Conservation (phyloP, 2,797 vertebrate species). For the Atherinosoma microstoma region DNA sequence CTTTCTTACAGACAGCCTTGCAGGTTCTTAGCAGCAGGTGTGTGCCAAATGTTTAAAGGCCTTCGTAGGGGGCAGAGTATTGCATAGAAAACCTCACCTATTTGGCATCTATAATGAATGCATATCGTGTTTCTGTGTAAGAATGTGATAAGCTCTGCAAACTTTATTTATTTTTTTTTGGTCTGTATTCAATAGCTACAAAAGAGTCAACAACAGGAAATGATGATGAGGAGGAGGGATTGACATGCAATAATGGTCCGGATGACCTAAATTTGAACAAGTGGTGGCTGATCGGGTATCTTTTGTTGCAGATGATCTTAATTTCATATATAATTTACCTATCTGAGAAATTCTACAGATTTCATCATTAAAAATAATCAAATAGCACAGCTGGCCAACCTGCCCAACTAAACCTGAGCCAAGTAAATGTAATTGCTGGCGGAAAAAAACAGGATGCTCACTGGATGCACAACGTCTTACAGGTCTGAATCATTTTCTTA, state of each 20-base stretch:
- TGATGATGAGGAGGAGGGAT: not conserved
- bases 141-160: not conserved
- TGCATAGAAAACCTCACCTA: not conserved
- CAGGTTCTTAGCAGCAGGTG: not conserved
- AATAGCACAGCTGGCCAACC: too few species aligned
- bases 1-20: not conserved
- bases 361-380: too few species aligned
- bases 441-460: not conserved
- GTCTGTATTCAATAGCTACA: not conserved
- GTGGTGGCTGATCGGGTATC: not conserved
- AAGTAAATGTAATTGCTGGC: not conserved
- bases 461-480: not conserved
- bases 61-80: not conserved
- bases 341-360: not conserved
- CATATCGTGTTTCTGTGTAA: not conserved
- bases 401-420: not conserved
- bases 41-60: not conserved
- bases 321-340: not conserved
- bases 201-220: constrained; percentile 13
- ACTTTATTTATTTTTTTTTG: not conserved
- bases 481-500: not conserved
- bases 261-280: not conserved
- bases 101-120: not conserved
- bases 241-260: not conserved
- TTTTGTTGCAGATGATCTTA: not conserved